Percentiles rank a stretch among this genome's conserved stretches.
Evolutionary conservation across 1,140 invertebrate genomes (phyloP).

Genomic region (Lepidurus packardi): DNA sequence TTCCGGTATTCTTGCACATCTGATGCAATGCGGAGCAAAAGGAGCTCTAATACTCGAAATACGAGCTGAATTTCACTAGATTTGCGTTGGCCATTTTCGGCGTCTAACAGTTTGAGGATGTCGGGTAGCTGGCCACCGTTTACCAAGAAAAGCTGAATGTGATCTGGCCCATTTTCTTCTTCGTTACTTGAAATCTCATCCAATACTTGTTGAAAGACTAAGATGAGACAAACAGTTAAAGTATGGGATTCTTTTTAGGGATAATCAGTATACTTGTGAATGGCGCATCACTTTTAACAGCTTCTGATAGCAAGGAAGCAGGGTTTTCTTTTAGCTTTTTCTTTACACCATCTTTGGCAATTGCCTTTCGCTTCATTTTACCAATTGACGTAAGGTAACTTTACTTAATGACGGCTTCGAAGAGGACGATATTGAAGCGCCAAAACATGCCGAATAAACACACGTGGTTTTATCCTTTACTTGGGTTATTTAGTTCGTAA

Average conservation of each 20-base stretch:
- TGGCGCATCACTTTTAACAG: slow-evolving; percentile 21
- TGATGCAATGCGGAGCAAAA: slow-evolving; percentile 6
- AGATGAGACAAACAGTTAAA: not conserved
- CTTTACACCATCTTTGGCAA: not conserved
- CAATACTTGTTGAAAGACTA: slow-evolving; percentile 26
- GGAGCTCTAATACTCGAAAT: not conserved
- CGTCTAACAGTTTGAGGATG: not conserved
- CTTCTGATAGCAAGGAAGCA: slow-evolving; percentile 12
- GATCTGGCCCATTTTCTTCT: slow-evolving; percentile 8
- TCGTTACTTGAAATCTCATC: slow-evolving; percentile 11
- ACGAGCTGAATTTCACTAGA: slow-evolving; percentile 17
- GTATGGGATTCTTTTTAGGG: not conserved
- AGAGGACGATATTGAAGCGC: not conserved
- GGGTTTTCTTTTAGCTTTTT: slow-evolving; percentile 27
- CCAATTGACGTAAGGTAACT: not conserved
- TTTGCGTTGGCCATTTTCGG: not conserved
- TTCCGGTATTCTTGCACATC: slow-evolving; percentile 31
- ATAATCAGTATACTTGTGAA: slow-evolving; percentile 27
- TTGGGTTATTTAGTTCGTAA: not conserved
- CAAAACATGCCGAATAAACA: not conserved
- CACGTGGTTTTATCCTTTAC: not conserved
- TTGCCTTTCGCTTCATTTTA: not conserved
- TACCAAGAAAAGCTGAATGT: slow-evolving; percentile 19
- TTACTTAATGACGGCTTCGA: not conserved
- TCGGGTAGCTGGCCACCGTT: slow-evolving; percentile 5